Base-by-base conservation (phyloP, 1,140 invertebrate species). In the Anastrepha ludens region DNA sequence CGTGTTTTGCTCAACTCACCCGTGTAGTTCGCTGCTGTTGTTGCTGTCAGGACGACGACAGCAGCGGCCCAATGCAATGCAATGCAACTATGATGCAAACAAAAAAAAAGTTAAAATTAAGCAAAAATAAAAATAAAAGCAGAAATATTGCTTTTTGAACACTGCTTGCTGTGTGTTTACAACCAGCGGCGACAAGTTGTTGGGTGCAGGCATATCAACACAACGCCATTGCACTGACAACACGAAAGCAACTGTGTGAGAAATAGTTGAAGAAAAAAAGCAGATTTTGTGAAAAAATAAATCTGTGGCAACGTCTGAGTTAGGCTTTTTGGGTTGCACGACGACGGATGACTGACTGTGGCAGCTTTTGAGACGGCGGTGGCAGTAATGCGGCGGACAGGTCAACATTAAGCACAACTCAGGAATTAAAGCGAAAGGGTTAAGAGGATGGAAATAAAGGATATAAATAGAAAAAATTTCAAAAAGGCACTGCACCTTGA, bases 111-210 rank as follows among this genome's bases (percentile, higher is more conserved):
- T 81, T 11, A 81, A 58, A 81, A n/a, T 9, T 17, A 64, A n/a
- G 17, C 5, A 74, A 74, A 74, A 74, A 74, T 47, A 74, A 74
- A 74, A 74, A 74, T 17, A 47, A 39, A 81, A 81, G 47, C 17
- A 81, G 74, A 81, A 29, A 47, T 81, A 55, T 81, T 81, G 74
- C 74, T 81, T 81, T 81, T 81, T 81, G 50, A 81, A 81, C 74
- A 81, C 74, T 55, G 20, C 74, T 81, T 81, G 55, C 74, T n/a
- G 15, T 62, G 60, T 62, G 55, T 81, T 81, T 81, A 81, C 47
- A 81, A 81, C 74, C 74, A 55, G 47, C 74, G 74, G 74, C 74
- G 74, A 81, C 74, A 81, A 81, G 74, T 58, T 81, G 74, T 58
- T 55, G 74, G 74, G 44, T 55, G 74, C 74, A 81, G 44, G 39